These are phyloP conservation scores for Tetramorium parvispinum DNA, from an alignment of 1,140 invertebrate genomes.

Conservation along the genomic window DNA sequence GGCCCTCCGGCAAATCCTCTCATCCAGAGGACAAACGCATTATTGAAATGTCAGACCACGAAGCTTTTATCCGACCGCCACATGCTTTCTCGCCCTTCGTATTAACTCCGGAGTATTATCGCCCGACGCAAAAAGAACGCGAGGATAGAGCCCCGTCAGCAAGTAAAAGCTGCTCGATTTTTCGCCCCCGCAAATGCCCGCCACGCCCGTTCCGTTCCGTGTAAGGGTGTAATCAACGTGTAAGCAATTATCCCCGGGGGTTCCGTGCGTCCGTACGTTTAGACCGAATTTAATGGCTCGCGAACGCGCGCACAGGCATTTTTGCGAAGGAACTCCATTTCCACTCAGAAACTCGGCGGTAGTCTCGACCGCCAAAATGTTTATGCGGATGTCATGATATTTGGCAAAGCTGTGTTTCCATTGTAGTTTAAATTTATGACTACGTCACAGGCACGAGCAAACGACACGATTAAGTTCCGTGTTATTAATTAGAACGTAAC, in stretches of 20 bases:
- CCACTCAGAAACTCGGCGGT: neutral
- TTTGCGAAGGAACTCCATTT: neutral
- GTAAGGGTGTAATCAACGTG: slow-evolving; percentile 44
- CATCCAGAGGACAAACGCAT: slow-evolving; percentile 3
- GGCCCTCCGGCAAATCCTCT: slow-evolving; percentile 11
- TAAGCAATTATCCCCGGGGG: slow-evolving; percentile 40
- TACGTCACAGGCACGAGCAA: neutral
- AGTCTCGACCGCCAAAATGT: neutral
- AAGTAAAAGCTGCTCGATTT: slow-evolving; percentile 48
- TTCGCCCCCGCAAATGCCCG: slow-evolving; percentile 24
- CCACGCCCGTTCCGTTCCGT: slow-evolving; percentile 40
- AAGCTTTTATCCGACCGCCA: slow-evolving; percentile 30
- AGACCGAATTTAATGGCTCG: slow-evolving; percentile 31
- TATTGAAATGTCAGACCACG: slow-evolving; percentile 43
- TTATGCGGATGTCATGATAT: slow-evolving; percentile 11
- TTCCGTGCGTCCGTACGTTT: slow-evolving; percentile 28
- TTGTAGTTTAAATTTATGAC: neutral
- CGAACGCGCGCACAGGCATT: slow-evolving; percentile 5
- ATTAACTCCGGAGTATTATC: slow-evolving; percentile 44
- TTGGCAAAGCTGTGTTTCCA: neutral
- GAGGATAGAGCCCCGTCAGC: neutral
- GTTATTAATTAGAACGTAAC: neutral
- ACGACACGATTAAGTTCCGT: neutral
- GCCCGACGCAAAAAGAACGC: slow-evolving; percentile 33
- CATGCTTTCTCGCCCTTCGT: slow-evolving; percentile 32